Base-by-base conservation (phyloP, 2,888 invertebrate species). In the Julus scandinavius region DNA sequence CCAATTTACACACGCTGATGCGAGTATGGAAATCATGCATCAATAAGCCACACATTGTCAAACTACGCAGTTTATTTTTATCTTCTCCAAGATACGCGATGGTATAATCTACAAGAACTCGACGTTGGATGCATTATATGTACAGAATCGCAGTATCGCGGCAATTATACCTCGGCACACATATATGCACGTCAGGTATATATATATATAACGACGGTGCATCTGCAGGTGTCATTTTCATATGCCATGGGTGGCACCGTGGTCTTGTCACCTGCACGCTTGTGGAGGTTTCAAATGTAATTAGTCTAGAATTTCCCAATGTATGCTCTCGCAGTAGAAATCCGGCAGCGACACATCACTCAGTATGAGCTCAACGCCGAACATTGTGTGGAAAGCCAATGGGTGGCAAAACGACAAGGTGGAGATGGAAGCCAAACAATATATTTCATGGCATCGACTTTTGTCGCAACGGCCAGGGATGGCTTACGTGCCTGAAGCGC, bases 401-500 rank as follows among this genome's bases (percentile, higher is more conserved):
- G 58, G 58, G 58, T 58, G 58, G 58, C 58, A 58, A 58, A 58
- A 58, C 17, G 17, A 45, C 13, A 58, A n/a, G 58, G 17, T 58
- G 58, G 58, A 58, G 58, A 17, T 58, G 58, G 58, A 58, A 58
- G 58, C 58, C 58, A 58, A 58, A 58, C 58, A 58, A 58, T 58
- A 58, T 58, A 58, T 58, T 58, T 58, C 58, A 58, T 58, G 58
- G n/a, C 58, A 58, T 58, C 58, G 58, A 58, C 58, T 58, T 58
- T 58, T 58, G 58, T 58, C 58, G 58, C 58, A n/a, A 58, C 5
- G 58, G 17, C 58, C 58, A 58, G 17, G 58, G 58, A 58, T 58
- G 58, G 58, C 17, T 17, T 58, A 58, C 58, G 58, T 58, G 58
- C 58, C 58, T 58, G 58, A 15, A 58, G 58, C 58, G 17, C 58